These are phyloP conservation scores for Fistularia tabacaria DNA, from an alignment of 2,797 vertebrate genomes.

Conservation along the genomic window DNA sequence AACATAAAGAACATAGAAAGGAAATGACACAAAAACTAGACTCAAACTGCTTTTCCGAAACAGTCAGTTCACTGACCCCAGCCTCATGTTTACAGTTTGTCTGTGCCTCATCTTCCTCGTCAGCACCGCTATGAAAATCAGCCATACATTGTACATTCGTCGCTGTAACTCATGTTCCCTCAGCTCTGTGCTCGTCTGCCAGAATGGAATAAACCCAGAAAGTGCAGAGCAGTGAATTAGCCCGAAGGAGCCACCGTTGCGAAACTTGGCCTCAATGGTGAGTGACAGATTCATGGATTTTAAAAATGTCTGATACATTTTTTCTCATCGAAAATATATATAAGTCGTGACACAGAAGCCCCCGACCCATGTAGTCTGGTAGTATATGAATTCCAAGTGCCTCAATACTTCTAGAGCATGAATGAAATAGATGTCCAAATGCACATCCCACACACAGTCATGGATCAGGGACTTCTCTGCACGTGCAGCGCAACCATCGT, in stretches of 20 bases:
- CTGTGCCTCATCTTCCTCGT: conserved; percentile 8
- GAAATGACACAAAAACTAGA: conserved; percentile 7
- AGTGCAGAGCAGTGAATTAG: too few relatives aligned
- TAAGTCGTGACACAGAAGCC: conserved; percentile 42
- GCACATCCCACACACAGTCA: conserved; percentile 24
- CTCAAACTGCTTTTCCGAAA: conserved; percentile 11
- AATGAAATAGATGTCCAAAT: conserved; percentile 37
- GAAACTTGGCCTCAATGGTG: conserved; percentile 9
- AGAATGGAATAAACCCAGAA: conserved; percentile 7
- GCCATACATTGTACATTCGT: conserved; percentile 9
- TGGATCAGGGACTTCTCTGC: conserved; percentile 38
- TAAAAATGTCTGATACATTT: too few relatives aligned
- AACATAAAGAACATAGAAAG: conserved; percentile 21
- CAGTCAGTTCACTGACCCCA: conserved; percentile 24
- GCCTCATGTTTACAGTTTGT: neutral
- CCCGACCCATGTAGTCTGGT: conserved; percentile 24
- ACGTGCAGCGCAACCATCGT: neutral
- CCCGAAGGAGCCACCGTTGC: conserved; percentile 6
- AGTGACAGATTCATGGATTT: too few relatives aligned
- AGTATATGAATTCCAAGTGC: conserved; percentile 54
- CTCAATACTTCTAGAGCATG: conserved; percentile 63
- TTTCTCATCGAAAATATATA: neutral
- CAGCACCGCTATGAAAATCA: neutral
- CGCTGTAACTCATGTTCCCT: conserved; percentile 15
- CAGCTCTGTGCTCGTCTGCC: conserved; percentile 7